Conservation (phyloP, 2,113 vertebrate species). For the Ptychochromis oligacanthus region DNA sequence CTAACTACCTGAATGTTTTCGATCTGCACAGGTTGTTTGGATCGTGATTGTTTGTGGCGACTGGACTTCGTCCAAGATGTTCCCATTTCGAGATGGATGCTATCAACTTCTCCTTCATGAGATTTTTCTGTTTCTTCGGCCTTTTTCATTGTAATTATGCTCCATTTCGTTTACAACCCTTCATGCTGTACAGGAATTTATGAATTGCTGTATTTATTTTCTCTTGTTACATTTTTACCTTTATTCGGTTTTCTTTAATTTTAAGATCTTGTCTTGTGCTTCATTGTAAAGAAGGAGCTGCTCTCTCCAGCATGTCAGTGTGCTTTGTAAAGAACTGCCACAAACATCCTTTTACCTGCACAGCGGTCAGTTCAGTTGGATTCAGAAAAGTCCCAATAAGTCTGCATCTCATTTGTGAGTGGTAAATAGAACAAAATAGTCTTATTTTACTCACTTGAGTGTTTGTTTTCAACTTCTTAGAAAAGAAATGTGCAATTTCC, state of each 20-base stretch:
- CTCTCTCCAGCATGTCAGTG: not conserved
- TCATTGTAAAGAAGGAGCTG: not conserved
- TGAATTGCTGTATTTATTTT: conserved; percentile 46
- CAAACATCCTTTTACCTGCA: not conserved
- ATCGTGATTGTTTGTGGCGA: conserved; percentile 80
- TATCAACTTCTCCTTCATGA: not conserved
- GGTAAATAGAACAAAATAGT: not conserved
- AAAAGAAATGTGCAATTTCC: not conserved
- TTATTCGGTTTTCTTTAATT: conserved; percentile 11
- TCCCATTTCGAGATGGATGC: conserved; percentile 9
- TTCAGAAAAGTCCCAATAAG: not conserved
- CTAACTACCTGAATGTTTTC: conserved; percentile 19
- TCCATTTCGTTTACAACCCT: not conserved
- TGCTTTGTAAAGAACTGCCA: not conserved
- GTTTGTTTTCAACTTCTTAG: not conserved
- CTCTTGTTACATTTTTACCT: conserved; percentile 5
- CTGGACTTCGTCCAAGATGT: conserved; percentile 10
- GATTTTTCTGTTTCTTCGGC: conserved; percentile 5
- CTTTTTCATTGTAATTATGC: conserved; percentile 18
- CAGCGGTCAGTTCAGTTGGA: not conserved
- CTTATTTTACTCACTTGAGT: not conserved
- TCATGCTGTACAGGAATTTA: conserved; percentile 18
- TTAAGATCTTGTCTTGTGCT: not conserved
- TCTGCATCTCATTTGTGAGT: not conserved
- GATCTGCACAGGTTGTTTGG: conserved; percentile 88